Evolutionary conservation across 2,113 vertebrate species (phyloP), one percentile per base, ranked within the genome.

Genomic region (Drymodes brunneopygia): DNA sequence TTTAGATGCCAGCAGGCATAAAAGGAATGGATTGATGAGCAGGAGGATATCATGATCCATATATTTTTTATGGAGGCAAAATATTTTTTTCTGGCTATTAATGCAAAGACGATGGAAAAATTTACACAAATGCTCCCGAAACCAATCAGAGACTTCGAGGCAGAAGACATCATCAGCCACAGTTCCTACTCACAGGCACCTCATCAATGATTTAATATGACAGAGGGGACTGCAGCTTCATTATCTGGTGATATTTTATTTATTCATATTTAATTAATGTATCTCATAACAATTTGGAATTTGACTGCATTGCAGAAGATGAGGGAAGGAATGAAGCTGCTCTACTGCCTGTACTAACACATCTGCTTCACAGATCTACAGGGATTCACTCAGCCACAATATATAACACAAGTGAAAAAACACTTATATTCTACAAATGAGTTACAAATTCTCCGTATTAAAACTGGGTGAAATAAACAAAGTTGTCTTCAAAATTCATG

Each of bases 301-400:
- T 91, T 60, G 85, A 94, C 95, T 94, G 96, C 83, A 83, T 70
- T 95, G 94, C 95, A 96, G 92, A 88, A 96, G 78, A 72, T 12
- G 64, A 94, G 73, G 51, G 47, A 86, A 93, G 77, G 81, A 97
- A 95, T 85, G 73, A 95, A 95, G 78, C 75, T 81, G 78, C 94
- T 95, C 81, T 40, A 84, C 35, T 1, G 64, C 73, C 78, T 95
- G 60, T 75, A 78, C 81, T 93, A 95, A 97, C 97, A 96, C 92
- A 97, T 97, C 95, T 97, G 96, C 92, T 96, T 80, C 93, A 74
- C 95, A 97, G 95, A 96, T 90, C 95, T 96, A 92, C 80, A 88
- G 88, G 81, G 92, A 96, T 86, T 96, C 91, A 70, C 28, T 97
- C 67, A 92, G 67, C 72, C 80, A 81, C 88, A 90, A 87, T 74